phyloP scores from a whole-genome alignment of 2,113 vertebrate species.

The Mustelus asterias region DNA sequence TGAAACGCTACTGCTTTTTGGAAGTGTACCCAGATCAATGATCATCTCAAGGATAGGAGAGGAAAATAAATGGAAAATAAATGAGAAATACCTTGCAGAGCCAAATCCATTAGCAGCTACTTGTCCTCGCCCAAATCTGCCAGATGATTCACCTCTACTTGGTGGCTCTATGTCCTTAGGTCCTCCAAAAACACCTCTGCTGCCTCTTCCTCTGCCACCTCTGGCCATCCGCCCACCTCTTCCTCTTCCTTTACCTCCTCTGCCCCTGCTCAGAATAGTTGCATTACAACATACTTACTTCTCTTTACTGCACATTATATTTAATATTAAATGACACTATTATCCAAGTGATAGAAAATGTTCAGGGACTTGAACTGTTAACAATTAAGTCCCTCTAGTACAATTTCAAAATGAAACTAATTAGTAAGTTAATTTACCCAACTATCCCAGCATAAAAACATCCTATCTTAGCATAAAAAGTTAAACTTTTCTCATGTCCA shows the following conservation, averaged over 20 bases:
- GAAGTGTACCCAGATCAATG: neutral
- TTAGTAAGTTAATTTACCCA: neutral
- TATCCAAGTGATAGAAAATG: neutral
- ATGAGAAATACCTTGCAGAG: slow-evolving; percentile 55
- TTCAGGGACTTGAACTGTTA: neutral
- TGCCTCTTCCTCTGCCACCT: slow-evolving; percentile 50
- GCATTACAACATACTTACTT: neutral
- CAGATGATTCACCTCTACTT: slow-evolving; percentile 49
- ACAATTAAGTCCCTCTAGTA: neutral
- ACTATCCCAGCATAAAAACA: neutral
- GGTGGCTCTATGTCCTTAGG: slow-evolving; percentile 56
- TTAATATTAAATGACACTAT: neutral
- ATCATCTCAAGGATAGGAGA: neutral
- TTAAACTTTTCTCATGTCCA: neutral
- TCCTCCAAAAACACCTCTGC: slow-evolving; percentile 46
- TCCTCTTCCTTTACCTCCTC: slow-evolving; percentile 43
- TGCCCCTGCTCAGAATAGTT: slow-evolving; percentile 44
- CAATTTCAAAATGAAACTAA: neutral
- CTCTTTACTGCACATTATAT: neutral
- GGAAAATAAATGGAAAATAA: neutral
- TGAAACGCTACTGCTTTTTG: neutral
- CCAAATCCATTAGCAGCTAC: slow-evolving; percentile 54
- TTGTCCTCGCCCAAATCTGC: slow-evolving; percentile 55
- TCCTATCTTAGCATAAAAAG: neutral
- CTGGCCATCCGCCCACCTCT: slow-evolving; percentile 45